phyloP scores from a whole-genome alignment of 2,113 vertebrate genomes.

The Nycticorax nycticorax region DNA sequence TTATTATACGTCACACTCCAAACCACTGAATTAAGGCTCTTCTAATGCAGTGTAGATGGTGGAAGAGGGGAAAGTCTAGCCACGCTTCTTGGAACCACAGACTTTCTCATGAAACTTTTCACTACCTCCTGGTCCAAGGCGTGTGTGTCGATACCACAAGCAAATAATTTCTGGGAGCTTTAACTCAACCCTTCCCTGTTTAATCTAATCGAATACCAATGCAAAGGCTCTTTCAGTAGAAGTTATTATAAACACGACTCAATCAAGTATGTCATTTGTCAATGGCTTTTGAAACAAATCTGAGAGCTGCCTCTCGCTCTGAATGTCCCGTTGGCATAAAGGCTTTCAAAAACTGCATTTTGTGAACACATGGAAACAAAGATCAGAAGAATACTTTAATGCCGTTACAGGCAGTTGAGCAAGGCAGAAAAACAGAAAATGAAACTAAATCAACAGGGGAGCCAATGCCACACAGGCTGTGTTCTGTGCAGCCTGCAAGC shows the following conservation, averaged over 20 bases:
- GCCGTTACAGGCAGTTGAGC: slow-evolving; percentile 64
- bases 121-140: neutral
- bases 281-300: slow-evolving; percentile 30
- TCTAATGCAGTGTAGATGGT: neutral
- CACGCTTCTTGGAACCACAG: neutral
- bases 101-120: neutral
- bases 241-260: neutral
- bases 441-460: slow-evolving; percentile 71
- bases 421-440: slow-evolving; percentile 71
- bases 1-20: neutral
- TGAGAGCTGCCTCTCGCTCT: neutral
- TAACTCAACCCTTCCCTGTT: neutral
- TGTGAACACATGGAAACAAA: slow-evolving; percentile 57
- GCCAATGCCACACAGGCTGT: slow-evolving; percentile 47
- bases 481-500: neutral
- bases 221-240: neutral
- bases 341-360: slow-evolving; percentile 22
- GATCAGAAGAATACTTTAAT: slow-evolving; percentile 68
- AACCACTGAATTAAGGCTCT: neutral
- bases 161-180: neutral
- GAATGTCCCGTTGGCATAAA: slow-evolving; percentile 31
- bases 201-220: neutral
- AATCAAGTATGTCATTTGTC: neutral
- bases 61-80: neutral
- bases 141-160: neutral